Evolutionary conservation across 1,140 invertebrate species (phyloP).

Genomic region (Neocloeon triangulifer): DNA sequence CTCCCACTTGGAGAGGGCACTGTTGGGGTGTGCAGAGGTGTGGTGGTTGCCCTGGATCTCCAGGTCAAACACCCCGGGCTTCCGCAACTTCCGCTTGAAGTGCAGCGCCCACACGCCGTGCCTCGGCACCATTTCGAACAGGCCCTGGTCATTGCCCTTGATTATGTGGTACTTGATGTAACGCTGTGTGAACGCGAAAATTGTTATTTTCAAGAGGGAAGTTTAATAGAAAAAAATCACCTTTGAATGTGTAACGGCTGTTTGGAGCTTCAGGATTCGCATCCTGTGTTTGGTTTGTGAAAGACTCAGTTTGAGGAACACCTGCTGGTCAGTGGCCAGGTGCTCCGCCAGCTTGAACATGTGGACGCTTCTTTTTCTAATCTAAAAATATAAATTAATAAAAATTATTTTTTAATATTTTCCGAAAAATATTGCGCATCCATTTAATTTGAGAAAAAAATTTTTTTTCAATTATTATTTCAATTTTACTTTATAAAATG

Average conservation of each 20-base stretch:
- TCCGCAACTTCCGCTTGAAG: constrained; percentile 29
- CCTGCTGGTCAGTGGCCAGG: constrained; percentile 18
- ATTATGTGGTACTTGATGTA: constrained; percentile 39
- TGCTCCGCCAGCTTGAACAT: constrained; percentile 9
- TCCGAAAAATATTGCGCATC: no score
- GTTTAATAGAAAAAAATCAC: not conserved
- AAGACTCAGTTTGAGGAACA: constrained; percentile 27
- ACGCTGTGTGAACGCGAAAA: no score
- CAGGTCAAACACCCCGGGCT: constrained; percentile 27
- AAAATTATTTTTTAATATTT: no score
- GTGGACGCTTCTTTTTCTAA: constrained; percentile 1
- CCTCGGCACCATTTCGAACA: constrained; percentile 37
- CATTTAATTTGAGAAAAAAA: no score
- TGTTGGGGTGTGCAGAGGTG: constrained; percentile 9
- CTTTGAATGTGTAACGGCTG: constrained; percentile 21
- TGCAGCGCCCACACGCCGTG: constrained; percentile 36
- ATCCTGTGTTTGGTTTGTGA: constrained; percentile 34
- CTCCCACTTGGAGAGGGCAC: constrained; percentile 18
- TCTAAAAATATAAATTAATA: not conserved
- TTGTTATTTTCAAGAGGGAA: not conserved
- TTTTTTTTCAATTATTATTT: no score
- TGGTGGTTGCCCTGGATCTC: constrained; percentile 26
- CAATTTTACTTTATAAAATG: no score
- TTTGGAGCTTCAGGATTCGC: constrained; percentile 36
- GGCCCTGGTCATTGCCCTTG: constrained; percentile 34